Evolutionary conservation across 2,888 invertebrate genomes (phyloP), one percentile per base, ranked within the genome.

Genomic region (Trichopria drosophilae): DNA sequence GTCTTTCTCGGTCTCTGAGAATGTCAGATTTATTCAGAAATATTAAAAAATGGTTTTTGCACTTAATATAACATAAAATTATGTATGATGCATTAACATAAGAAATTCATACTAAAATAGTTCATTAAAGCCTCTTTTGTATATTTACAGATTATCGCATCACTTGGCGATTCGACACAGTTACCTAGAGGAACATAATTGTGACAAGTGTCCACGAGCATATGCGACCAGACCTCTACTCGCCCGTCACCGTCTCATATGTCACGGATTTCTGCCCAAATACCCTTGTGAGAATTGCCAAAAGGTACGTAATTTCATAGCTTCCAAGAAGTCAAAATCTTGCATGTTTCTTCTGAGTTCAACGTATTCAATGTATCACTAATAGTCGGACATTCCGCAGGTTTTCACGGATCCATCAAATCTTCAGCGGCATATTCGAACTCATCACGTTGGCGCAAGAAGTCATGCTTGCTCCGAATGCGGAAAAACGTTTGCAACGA

Each of bases 391-490:
- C 70, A 78, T 76, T 76, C 82, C 84, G 76, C 84, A 91, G 87
- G 87, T 90, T 77, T 97, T 96, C 83, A 91, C 93, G 72, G 95
- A 96, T 82, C 92, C 95, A 71, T 92, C 92, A 80, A 93, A 94
- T 80, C 85, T 96, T 65, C 96, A 96, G 81, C 87, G 94, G 69
- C 97, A 97, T 83, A 95, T 95, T 78, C 85, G 96, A 72, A 88
- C 90, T 61, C 90, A 92, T 77, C 96, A 97, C 88, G 90, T 90
- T 60, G 96, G 96, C 45, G 94, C 95, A 36, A 84, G 97, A 71
- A 89, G 91, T 73, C 97, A 99, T 85, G 94, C 95, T 63, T 99
- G 99, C 74, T 87, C 90, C 53, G 95, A 97, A 80, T 99, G 99
- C 80, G 97, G 97, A 60, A 99, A 99, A 82, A 96, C 96, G 54